Conservation (phyloP, 2,888 invertebrate species). For the Synanthedon myopaeformis region DNA sequence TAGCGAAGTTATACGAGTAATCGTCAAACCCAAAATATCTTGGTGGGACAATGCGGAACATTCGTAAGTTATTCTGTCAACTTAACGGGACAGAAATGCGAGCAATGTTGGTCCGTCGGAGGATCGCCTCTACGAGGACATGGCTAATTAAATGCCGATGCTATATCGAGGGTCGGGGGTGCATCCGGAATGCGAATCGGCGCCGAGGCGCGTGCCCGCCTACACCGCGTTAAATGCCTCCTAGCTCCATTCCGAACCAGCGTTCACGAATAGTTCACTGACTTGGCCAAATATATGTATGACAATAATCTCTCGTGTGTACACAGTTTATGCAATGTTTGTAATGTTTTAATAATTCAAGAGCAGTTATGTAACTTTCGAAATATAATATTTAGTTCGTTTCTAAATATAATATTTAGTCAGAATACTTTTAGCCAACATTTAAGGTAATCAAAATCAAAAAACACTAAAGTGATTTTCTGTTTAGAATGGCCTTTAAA, state of each 20-base stretch:
- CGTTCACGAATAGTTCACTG: conserved; percentile 46
- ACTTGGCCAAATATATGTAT: conserved; percentile 27
- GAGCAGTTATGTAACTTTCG: no score
- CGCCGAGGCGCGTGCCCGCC: conserved; percentile 27
- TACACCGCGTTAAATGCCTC: conserved; percentile 39
- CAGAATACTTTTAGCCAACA: no score
- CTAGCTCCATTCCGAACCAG: conserved; percentile 19
- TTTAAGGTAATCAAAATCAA: no score
- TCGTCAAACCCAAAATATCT: conserved; percentile 8
- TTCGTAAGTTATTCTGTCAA: conserved; percentile 46
- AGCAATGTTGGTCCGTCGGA: conserved; percentile 38
- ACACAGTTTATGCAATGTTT: conserved; percentile 1
- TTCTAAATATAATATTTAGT: no score
- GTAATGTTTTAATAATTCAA: no score
- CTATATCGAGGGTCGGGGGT: conserved; percentile 33
- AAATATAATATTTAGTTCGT: no score
- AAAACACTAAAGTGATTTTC: no score
- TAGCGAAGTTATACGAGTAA: no score
- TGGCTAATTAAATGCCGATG: conserved; percentile 68
- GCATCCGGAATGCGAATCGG: conserved; percentile 38
- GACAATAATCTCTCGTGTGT: conserved; percentile 2
- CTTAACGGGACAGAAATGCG: conserved; percentile 47
- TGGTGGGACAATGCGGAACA: conserved; percentile 26
- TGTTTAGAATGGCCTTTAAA: no score
- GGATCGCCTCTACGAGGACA: conserved; percentile 45